These are phyloP conservation scores for Centruroides sculpturatus DNA, from an alignment of 1,140 invertebrate genomes.

Conservation along the genomic window DNA sequence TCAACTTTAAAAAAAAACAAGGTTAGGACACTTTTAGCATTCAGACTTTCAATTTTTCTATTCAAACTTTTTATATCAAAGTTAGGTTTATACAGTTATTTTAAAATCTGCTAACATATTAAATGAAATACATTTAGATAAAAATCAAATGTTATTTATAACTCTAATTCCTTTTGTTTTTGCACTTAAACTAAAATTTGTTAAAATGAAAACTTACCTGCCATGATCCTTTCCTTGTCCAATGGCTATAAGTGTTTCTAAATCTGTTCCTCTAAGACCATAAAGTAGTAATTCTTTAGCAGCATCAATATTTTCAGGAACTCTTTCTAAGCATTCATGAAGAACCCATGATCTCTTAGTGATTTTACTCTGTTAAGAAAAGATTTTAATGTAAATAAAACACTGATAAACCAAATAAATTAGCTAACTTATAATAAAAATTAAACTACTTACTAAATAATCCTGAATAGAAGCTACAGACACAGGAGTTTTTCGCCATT, in stretches of 20 bases:
- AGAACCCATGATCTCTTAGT: slow-evolving; percentile 65
- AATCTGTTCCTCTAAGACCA: slow-evolving; percentile 51
- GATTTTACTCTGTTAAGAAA: slow-evolving; percentile 45
- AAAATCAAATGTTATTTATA: too few species aligned
- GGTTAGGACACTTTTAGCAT: too few species aligned
- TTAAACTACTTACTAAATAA: slow-evolving; percentile 40
- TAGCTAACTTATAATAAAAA: background rate
- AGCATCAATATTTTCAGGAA: slow-evolving; percentile 54
- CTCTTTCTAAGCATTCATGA: slow-evolving; percentile 58
- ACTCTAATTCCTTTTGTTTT: too few species aligned
- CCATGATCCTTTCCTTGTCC: slow-evolving; percentile 30
- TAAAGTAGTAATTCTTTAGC: slow-evolving; percentile 55
- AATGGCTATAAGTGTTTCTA: slow-evolving; percentile 38
- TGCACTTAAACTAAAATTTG: too few species aligned
- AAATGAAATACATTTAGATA: too few species aligned
- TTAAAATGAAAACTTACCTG: slow-evolving; percentile 14
- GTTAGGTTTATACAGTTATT: too few species aligned
- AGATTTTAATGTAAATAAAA: too few species aligned
- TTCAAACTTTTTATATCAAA: too few species aligned
- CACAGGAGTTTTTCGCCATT: slow-evolving; percentile 58
- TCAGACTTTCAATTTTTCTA: too few species aligned
- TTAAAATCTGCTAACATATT: too few species aligned
- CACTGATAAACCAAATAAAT: too few species aligned
- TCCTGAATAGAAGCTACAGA: slow-evolving; percentile 55
- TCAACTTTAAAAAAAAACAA: too few species aligned